These are phyloP conservation scores for Brachirus orientalis DNA, from an alignment of 2,113 vertebrate species.

Conservation along the genomic window DNA sequence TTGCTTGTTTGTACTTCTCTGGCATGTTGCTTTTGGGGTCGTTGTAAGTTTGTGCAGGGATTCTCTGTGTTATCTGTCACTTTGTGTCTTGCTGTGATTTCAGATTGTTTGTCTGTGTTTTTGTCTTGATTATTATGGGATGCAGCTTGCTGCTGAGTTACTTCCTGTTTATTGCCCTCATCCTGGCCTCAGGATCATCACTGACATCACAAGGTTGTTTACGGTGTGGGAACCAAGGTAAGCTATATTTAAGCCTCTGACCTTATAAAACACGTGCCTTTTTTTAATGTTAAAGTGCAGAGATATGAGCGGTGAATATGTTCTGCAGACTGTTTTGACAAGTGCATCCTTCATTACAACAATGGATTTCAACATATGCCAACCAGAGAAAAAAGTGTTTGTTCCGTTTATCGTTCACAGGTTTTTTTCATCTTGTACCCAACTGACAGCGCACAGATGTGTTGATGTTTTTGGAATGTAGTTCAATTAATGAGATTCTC, in stretches of 20 bases:
- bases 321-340: neutral
- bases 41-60: slow-evolving; percentile 35
- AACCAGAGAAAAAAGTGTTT: neutral
- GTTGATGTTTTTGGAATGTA: neutral
- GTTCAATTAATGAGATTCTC: slow-evolving; percentile 16
- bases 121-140: slow-evolving; percentile 80
- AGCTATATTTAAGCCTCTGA: slow-evolving; percentile 71
- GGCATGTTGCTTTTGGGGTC: slow-evolving; percentile 25
- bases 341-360: neutral
- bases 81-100: slow-evolving; percentile 66
- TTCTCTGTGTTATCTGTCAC: slow-evolving; percentile 62
- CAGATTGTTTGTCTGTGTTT: slow-evolving; percentile 68
- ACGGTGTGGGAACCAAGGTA: slow-evolving; percentile 78
- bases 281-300: neutral
- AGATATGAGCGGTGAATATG: neutral
- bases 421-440: neutral
- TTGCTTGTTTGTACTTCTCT: slow-evolving; percentile 39
- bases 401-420: neutral
- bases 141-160: slow-evolving; percentile 81
- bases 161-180: slow-evolving; percentile 85
- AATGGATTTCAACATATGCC: slow-evolving; percentile 13
- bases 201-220: slow-evolving; percentile 83
- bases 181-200: slow-evolving; percentile 81
- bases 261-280: slow-evolving; percentile 10
- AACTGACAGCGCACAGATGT: neutral